Percentiles rank a stretch among this genome's conserved stretches.
Conservation (phyloP, 2,113 vertebrate species). For the Neolamprologus ventralis region DNA sequence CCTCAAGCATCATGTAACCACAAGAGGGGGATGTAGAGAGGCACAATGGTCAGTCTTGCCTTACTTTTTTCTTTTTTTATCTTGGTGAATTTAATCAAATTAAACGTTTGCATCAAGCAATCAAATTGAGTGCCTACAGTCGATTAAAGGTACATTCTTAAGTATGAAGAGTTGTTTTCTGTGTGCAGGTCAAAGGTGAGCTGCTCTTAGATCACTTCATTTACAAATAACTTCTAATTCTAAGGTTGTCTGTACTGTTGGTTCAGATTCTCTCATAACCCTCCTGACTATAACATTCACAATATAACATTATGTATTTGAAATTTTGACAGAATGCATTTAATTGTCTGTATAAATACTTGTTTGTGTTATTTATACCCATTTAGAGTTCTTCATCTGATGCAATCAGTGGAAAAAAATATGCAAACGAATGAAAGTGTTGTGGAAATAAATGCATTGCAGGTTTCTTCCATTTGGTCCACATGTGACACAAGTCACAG, state of each 20-base stretch:
- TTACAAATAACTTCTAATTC: neutral
- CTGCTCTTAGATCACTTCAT: neutral
- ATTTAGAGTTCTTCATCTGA: neutral
- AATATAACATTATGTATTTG: neutral
- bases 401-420: neutral
- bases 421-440: neutral
- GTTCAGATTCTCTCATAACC: neutral
- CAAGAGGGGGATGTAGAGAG: conserved; percentile 20
- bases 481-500: neutral
- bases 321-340: neutral
- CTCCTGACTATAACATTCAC: neutral
- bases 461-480: neutral
- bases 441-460: neutral
- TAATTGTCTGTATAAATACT: neutral
- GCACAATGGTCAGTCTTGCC: neutral
- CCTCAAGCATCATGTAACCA: neutral
- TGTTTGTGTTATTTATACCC: neutral
- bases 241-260: neutral
- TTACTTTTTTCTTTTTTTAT: neutral
- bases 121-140: neutral
- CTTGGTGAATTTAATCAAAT: neutral
- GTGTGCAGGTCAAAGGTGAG: neutral
- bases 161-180: neutral
- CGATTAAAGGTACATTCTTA: fast-evolving
- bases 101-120: neutral